Conservation (phyloP, 2,888 invertebrate species). For the Lycocerus yunnanus region DNA sequence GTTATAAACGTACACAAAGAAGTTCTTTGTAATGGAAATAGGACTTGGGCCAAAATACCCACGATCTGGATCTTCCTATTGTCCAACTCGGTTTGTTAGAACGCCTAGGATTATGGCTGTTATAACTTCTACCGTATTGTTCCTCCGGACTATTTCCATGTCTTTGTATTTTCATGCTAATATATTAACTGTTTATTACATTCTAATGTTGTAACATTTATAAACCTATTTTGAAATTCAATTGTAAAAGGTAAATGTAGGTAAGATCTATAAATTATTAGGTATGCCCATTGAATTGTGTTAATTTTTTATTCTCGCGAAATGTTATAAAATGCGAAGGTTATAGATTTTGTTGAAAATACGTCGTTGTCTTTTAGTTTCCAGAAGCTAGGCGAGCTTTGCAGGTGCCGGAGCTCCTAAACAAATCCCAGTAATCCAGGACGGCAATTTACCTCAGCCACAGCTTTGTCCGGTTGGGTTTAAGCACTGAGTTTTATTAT, state of each 20-base stretch:
- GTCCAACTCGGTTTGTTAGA: conserved; percentile 37
- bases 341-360: neutral
- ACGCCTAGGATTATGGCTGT: conserved; percentile 39
- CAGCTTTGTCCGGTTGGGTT: conserved; percentile 50
- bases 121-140: conserved; percentile 40
- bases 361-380: conserved; percentile 10
- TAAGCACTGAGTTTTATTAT: conserved; percentile 58
- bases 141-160: conserved; percentile 34
- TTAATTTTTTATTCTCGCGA: neutral
- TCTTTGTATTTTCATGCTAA: conserved; percentile 38
- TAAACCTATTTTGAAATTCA: neutral
- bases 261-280: neutral
- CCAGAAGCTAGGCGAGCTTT: conserved; percentile 27
- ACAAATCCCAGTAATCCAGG: conserved; percentile 57
- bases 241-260: neutral
- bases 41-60: conserved; percentile 33
- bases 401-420: conserved; percentile 52
- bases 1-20: conserved; percentile 34
- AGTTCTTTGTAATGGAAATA: conserved; percentile 40
- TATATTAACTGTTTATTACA: conserved; percentile 33
- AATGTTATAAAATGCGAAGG: neutral
- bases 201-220: conserved; percentile 14
- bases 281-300: no score
- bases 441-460: conserved; percentile 57
- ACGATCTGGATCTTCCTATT: conserved; percentile 38